A percentile compares a stretch with the other conserved stretches of the same genome.
Conservation (phyloP, 2,113 vertebrate species). For the Corvus moneduloides region DNA sequence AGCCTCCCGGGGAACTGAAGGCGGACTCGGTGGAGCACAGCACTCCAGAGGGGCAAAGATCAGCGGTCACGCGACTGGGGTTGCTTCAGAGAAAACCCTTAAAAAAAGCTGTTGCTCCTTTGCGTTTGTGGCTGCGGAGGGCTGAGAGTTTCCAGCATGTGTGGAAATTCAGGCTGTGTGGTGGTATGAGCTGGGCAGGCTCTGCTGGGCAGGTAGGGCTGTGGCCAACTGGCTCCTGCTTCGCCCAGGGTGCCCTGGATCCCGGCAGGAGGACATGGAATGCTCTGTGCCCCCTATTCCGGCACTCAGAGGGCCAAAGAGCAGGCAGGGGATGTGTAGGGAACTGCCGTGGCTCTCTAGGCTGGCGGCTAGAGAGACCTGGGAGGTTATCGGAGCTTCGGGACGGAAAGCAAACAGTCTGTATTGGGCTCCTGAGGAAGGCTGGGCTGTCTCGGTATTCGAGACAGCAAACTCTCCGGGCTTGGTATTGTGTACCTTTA, state of each 20-base stretch:
- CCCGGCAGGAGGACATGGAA: not conserved
- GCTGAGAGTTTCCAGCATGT: not conserved
- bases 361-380: not conserved
- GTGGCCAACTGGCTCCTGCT: fast-evolving
- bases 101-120: not conserved
- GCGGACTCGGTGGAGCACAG: not conserved
- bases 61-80: not conserved
- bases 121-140: not conserved
- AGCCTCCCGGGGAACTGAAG: not conserved
- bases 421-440: not conserved
- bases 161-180: fast-evolving
- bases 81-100: not conserved
- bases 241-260: not conserved
- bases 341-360: not conserved
- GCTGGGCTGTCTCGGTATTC: not conserved
- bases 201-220: not conserved
- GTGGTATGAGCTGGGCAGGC: not conserved
- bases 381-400: not conserved
- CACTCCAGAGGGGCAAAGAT: constrained; percentile 48
- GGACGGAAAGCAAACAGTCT: not conserved
- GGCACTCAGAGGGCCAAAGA: not conserved
- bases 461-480: not conserved
- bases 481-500: not conserved
- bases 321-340: fast-evolving
- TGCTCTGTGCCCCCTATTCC: not conserved